Base-by-base conservation (phyloP, 2,888 invertebrate species). In the Molorchus minor region DNA sequence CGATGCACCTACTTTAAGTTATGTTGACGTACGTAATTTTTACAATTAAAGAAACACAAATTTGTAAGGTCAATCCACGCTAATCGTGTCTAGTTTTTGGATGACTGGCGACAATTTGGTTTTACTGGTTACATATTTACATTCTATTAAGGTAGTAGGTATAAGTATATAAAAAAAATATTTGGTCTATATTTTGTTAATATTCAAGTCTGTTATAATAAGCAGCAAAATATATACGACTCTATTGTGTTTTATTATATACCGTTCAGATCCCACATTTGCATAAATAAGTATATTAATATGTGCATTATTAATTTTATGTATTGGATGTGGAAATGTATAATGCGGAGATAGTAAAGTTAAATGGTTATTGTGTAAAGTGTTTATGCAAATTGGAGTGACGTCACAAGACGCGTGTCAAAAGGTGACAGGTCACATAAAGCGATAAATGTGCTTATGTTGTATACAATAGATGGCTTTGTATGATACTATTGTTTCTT, bases 391-490 rank as follows among this genome's bases (percentile, higher is more conserved):
- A 67, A 65, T 62, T 51, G 25, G 35, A 25, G 49, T 68, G 65
- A 70, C 70, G 65, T 61, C 56, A 65, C 40, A 56, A 65, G 64
- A 60, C 68, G 63, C 65, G 67, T 68, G 70, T 68, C 67, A 63
- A 62, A 62, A 67, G 68, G 69, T 68, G 69, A 65, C 64, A 68
- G 67, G 70, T 70, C 68, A 70, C 60, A 58, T 38, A 53, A 51
- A 55, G 58, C 64, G 68, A 65, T 68, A 68, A 70, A 64, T 67
- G 64, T 54, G 58, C 55, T 58, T 36, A 62, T 58, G 62, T 49
- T 58, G 57, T 61, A 58, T 60, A 68, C 65, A 69, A 56, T 56
- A 62, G 59, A 44, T 33, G 47, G 41, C 25, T 51, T 51, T 51
- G 41, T 44, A n/a, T 21, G 44, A 45, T 36, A 36, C 25, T 25